Percentiles rank a stretch among this genome's conserved stretches.
phyloP scores from a whole-genome alignment of 2,888 invertebrate species.

The Eupithecia insigniata region DNA sequence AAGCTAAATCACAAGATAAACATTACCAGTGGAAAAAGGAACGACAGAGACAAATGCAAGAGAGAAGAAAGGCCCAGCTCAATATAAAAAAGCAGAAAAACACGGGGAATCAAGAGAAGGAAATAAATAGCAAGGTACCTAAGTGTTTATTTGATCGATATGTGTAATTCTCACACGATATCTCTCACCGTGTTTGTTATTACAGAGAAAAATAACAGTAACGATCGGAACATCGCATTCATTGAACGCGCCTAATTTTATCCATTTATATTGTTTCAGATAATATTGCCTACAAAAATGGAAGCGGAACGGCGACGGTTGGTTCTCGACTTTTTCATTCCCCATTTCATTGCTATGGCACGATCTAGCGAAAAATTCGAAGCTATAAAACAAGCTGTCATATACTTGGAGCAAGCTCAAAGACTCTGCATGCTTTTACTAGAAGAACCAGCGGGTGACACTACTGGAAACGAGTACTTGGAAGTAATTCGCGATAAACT shows the following conservation, averaged over 20 bases:
- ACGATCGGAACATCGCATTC: background rate
- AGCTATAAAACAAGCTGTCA: conserved; percentile 84
- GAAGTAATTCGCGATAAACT: conserved; percentile 82
- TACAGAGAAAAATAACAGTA: background rate
- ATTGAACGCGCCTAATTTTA: background rate
- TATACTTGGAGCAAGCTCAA: conserved; percentile 89
- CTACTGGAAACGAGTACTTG: conserved; percentile 81
- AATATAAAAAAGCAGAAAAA: conserved; percentile 62
- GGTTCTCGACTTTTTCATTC: conserved; percentile 88
- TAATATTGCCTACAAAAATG: conserved; percentile 74
- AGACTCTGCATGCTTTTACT: conserved; percentile 86
- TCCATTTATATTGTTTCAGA: conserved; percentile 57
- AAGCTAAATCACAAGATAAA: conserved; percentile 79
- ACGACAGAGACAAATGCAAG: conserved; percentile 69
- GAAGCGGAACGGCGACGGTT: conserved; percentile 85
- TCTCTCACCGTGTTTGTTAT: background rate
- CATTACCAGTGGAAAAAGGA: conserved; percentile 80
- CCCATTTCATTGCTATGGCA: conserved; percentile 89
- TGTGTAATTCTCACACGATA: background rate
- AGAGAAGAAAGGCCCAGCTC: conserved; percentile 64
- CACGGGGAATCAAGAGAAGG: conserved; percentile 60
- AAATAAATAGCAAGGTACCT: conserved; percentile 85
- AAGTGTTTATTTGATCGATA: conserved; percentile 51
- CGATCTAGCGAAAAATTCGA: conserved; percentile 86
- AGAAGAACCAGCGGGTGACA: conserved; percentile 83